Percentiles rank a stretch among this genome's conserved stretches.
phyloP scores from a whole-genome alignment of 2,113 vertebrate species.

The Sebastes schlegelii region DNA sequence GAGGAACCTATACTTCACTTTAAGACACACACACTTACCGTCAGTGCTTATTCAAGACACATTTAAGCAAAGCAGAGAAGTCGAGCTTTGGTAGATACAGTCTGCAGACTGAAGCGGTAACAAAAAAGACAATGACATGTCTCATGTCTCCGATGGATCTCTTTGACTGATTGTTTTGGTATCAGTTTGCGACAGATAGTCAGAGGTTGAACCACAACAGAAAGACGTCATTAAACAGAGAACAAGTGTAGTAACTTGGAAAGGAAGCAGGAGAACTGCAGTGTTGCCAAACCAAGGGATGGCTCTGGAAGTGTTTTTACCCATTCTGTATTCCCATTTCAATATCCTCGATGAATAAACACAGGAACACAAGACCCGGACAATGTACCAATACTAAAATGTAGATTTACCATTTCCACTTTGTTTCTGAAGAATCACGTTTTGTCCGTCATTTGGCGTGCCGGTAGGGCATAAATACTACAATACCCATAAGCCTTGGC shows the following conservation, averaged over 20 bases:
- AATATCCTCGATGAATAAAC: no score
- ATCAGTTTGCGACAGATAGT: neutral
- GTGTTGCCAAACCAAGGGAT: neutral
- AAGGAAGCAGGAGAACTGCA: neutral
- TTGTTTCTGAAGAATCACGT: neutral
- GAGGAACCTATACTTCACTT: slow-evolving; percentile 12
- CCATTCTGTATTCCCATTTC: neutral
- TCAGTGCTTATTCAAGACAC: slow-evolving; percentile 1
- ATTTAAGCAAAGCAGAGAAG: slow-evolving; percentile 18
- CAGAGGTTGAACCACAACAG: slow-evolving; percentile 12
- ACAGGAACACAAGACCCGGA: neutral
- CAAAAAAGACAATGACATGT: neutral
- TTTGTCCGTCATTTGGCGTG: neutral
- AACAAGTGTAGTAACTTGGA: neutral
- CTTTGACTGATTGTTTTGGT: slow-evolving; percentile 1
- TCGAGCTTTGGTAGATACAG: neutral
- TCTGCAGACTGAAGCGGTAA: neutral
- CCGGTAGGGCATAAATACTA: no score
- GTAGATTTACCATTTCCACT: neutral
- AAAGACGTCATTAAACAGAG: neutral
- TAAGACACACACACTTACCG: slow-evolving; percentile 28
- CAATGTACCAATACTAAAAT: neutral
- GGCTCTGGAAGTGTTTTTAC: neutral
- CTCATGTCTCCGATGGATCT: neutral
- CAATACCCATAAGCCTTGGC: no score